These are phyloP conservation scores for Ecdyonurus torrentis DNA, from an alignment of 2,888 invertebrate genomes.

Conservation along the genomic window DNA sequence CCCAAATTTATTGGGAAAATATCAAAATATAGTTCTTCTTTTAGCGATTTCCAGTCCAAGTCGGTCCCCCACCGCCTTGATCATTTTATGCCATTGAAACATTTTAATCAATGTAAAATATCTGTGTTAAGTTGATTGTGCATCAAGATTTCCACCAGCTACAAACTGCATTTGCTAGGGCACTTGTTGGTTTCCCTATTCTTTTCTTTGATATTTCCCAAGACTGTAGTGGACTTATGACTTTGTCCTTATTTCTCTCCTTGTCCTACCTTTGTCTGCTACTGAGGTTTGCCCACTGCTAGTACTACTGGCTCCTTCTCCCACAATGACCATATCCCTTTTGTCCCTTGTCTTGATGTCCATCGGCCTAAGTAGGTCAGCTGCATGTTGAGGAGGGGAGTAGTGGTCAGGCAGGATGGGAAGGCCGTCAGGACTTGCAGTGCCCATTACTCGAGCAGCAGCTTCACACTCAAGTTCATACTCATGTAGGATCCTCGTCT, in stretches of 20 bases:
- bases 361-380: background rate
- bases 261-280: conserved; percentile 14
- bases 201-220: conserved; percentile 9
- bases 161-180: too few relatives aligned
- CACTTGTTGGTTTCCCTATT: too few relatives aligned
- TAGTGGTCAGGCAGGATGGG: background rate
- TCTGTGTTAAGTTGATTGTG: too few relatives aligned
- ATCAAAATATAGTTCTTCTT: too few relatives aligned
- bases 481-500: conserved; percentile 44
- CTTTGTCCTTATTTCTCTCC: background rate
- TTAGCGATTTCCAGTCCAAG: too few relatives aligned
- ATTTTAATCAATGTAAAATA: too few relatives aligned
- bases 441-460: background rate
- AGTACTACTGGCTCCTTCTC: conserved; percentile 19
- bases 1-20: too few relatives aligned
- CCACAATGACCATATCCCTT: conserved; percentile 15
- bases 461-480: conserved; percentile 42
- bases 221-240: background rate
- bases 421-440: background rate
- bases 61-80: too few relatives aligned
- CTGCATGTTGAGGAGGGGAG: background rate
- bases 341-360: conserved; percentile 13
- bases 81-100: too few relatives aligned
- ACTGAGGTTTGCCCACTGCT: conserved; percentile 13
- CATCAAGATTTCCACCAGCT: too few relatives aligned